phyloP scores from a whole-genome alignment of 1,140 invertebrate genomes.

The Galleria mellonella region DNA sequence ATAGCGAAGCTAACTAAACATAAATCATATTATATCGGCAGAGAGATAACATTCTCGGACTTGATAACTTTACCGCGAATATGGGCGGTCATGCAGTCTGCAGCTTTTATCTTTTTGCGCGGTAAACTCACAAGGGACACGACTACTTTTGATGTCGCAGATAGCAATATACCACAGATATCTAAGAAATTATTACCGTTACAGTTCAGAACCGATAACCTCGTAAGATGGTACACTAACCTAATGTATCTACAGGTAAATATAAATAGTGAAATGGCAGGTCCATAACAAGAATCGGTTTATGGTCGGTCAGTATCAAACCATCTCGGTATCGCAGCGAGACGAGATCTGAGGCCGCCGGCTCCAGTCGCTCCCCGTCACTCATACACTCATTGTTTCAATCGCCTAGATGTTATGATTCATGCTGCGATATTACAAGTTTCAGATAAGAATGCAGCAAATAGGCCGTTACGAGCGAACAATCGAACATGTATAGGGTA shows the following conservation, averaged over 20 bases:
- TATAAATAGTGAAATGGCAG: constrained; percentile 51
- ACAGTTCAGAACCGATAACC: constrained; percentile 35
- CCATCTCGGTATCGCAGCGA: constrained; percentile 37
- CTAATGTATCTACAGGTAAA: constrained; percentile 26
- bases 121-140: neutral
- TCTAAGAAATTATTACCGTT: constrained; percentile 8
- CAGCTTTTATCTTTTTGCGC: constrained; percentile 4
- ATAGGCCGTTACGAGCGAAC: constrained; percentile 56
- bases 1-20: constrained; percentile 27
- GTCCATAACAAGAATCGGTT: constrained; percentile 59
- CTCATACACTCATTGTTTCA: constrained; percentile 57
- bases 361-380: constrained; percentile 44
- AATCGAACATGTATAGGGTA: constrained; percentile 25
- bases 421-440: constrained; percentile 51
- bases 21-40: constrained; percentile 24
- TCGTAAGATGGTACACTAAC: constrained; percentile 52
- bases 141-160: neutral
- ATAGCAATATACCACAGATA: constrained; percentile 15
- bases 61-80: constrained; percentile 13
- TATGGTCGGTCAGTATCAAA: constrained; percentile 48
- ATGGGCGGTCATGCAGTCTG: constrained; percentile 7
- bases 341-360: constrained; percentile 57
- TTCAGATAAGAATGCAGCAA: constrained; percentile 60
- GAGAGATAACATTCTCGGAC: constrained; percentile 22
- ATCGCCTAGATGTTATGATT: constrained; percentile 55